Evolutionary conservation across 1,140 invertebrate species (phyloP).

Genomic region (Trachymyrmex cornetzi): DNA sequence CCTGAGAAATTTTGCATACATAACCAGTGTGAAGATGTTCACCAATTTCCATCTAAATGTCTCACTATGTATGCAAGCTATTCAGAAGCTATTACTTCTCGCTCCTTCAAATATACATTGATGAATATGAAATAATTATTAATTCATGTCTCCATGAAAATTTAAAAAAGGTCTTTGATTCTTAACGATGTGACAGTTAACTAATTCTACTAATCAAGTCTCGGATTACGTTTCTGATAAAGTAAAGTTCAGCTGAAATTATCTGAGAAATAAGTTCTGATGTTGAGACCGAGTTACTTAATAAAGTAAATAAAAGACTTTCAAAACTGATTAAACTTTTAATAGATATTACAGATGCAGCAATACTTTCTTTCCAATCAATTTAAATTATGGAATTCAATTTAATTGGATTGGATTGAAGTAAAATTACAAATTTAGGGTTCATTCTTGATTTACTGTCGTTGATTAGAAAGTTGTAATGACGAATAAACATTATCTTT

Average conservation of each 20-base stretch:
- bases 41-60: slow-evolving; percentile 19
- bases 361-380: background rate
- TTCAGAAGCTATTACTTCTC: background rate
- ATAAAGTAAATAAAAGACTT: background rate
- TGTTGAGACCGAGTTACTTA: slow-evolving; percentile 2
- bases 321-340: slow-evolving; percentile 16
- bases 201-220: background rate
- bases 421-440: too few relatives aligned
- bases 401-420: background rate
- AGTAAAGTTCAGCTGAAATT: background rate
- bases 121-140: background rate
- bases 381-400: background rate
- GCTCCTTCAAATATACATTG: background rate
- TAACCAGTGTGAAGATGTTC: slow-evolving; percentile 1
- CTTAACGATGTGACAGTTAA: background rate
- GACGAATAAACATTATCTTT: background rate
- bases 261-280: background rate
- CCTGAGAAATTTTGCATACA: background rate
- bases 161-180: background rate
- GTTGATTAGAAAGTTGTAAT: background rate
- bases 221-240: background rate
- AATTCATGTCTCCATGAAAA: background rate
- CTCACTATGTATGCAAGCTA: background rate
- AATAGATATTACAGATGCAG: background rate
- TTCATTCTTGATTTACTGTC: background rate